These are phyloP conservation scores for Benitochromis conjunctus DNA, from an alignment of 2,113 vertebrate genomes.

Conservation along the genomic window DNA sequence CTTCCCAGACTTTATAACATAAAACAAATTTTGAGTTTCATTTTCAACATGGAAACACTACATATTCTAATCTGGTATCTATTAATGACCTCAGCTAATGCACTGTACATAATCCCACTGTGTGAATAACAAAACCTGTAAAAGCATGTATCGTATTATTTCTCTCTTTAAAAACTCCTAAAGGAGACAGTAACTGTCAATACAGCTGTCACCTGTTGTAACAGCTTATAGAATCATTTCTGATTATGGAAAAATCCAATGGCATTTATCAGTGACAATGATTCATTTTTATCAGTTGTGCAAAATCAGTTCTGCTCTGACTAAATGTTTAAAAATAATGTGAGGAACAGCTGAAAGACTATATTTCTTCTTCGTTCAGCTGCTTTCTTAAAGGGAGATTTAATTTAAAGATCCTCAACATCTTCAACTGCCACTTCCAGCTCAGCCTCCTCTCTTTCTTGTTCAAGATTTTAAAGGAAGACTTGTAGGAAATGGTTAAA, in stretches of 20 bases:
- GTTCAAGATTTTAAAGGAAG: neutral
- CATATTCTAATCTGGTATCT: neutral
- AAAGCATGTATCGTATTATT: neutral
- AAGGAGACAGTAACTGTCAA: neutral
- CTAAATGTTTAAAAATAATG: neutral
- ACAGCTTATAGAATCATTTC: neutral
- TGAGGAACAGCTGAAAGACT: neutral
- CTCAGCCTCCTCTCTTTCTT: neutral
- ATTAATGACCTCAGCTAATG: neutral
- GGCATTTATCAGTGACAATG: neutral
- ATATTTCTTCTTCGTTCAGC: neutral
- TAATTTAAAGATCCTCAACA: neutral
- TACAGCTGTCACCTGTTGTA: neutral
- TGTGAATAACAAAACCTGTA: neutral
- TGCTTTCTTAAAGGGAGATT: neutral
- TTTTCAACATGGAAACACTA: neutral
- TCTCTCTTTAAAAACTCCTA: neutral
- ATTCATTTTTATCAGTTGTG: neutral
- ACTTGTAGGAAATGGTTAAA: neutral
- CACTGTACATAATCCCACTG: neutral
- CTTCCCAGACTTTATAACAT: neutral
- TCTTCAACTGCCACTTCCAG: neutral
- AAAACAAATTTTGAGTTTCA: neutral
- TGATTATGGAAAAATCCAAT: neutral
- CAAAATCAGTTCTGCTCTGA: neutral